Base-by-base conservation (phyloP, 2,797 vertebrate species). In the Bradypodion ventrale region DNA sequence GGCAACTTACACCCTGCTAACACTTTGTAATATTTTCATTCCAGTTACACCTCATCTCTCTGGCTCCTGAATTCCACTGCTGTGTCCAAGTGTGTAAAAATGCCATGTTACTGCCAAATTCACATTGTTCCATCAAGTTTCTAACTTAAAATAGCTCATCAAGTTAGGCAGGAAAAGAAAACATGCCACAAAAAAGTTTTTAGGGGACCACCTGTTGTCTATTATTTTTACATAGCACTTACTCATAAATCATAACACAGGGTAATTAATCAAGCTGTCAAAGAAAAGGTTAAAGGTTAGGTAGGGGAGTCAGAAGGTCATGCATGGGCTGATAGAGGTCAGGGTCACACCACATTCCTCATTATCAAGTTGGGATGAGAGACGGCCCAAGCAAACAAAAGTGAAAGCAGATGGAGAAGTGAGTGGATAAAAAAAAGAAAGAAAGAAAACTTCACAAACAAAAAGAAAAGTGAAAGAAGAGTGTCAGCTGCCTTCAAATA, bases 251-350 rank as follows among this genome's bases (percentile, higher is more conserved):
- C 98, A 99, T 99, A 99, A 99, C 97, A 98, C 97, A 97, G 95
- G 97, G 98, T 98, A 99, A 99, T 99, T 99, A 99, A 99, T 99
- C 98, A 99, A 99, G 97, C 98, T 99, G 98, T 99, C 98, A 99
- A 98, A 99, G 98, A 96, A 95, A 96, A 96, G 98, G 97, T 97
- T 93, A 97, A 95, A 96, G 97, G 98, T 98, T 97, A 97, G 96
- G 96, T 96, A 96, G 96, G 95, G 94, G 95, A 98, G 98, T 98
- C 97, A 97, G 95, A 97, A 96, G 98, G 98, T 98, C 97, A 97
- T 95, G 94, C 94, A 96, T 96, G 96, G 98, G 97, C 97, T 97
- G 97, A 98, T 97, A 97, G 98, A 98, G 98, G 98, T 99, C 98
- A 99, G 98, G 98, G 98, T 99, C 97, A 98, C 98, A 98, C 97